These are phyloP conservation scores for Gryon sp. DNA, from an alignment of 1,140 invertebrate genomes.

Conservation along the genomic window DNA sequence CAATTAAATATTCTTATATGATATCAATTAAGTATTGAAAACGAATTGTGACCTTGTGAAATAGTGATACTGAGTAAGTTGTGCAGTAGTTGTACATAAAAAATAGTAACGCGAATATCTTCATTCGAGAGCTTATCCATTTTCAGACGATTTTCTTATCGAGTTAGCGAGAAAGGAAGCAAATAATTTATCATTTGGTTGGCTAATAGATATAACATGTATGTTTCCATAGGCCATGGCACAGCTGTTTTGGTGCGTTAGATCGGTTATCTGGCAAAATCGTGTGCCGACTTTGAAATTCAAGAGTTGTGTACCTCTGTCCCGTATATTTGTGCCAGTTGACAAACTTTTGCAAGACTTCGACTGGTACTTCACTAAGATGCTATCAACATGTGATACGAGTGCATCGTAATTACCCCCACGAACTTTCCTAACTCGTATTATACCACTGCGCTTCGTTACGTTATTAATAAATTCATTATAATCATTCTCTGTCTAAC, in stretches of 20 bases:
- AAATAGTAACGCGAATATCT: too few relatives aligned
- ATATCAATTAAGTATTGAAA: too few relatives aligned
- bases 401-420: conserved; percentile 47
- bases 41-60: too few relatives aligned
- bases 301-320: conserved; percentile 8
- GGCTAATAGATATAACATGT: conserved; percentile 71
- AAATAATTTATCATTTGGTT: conserved; percentile 69
- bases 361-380: conserved; percentile 29
- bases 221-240: conserved; percentile 56
- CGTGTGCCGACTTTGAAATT: conserved; percentile 31
- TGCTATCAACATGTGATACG: conserved; percentile 44
- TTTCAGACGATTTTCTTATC: conserved; percentile 69
- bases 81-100: too few relatives aligned
- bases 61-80: too few relatives aligned
- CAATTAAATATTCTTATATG: too few relatives aligned
- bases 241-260: too few relatives aligned
- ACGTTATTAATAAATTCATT: conserved; percentile 59
- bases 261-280: conserved; percentile 68
- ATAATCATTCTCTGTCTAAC: conserved; percentile 51
- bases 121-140: conserved; percentile 67
- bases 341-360: conserved; percentile 45
- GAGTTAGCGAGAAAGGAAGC: conserved; percentile 69
- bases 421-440: conserved; percentile 53
- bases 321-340: conserved; percentile 12
- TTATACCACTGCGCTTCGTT: conserved; percentile 42